Base-by-base conservation (phyloP, 2,113 vertebrate species). In the Galbula dea region DNA sequence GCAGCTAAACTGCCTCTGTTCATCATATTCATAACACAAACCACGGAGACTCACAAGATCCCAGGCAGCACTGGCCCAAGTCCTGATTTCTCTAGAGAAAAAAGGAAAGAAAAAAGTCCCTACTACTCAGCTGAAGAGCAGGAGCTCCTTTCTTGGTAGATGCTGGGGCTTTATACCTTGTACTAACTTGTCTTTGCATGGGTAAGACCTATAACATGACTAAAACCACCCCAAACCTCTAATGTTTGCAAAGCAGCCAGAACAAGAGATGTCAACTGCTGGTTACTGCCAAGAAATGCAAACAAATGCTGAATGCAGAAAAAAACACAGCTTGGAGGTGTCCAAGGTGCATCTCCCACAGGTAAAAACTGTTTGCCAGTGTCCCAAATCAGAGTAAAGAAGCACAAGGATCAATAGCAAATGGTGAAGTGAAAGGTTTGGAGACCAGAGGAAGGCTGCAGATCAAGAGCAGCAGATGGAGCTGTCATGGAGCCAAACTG, bases 31-130 rank as follows among this genome's bases (percentile, higher is more conserved):
- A 17, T 32, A 58, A 55, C 24, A 77, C 7, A 58, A 83, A 29
- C 10, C 3, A 1, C 1, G 2, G 73, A 15, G 6, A 48, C 0
- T 0, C 13, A 5, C 6, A 74, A 66, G 27, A 76, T 39, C 15
- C 23, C 52, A 51, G 8, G 15, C 37, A 96, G 67, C 55, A 69
- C 15, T 32, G 22, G 83, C 27, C 37, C 23, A 85, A 81, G 18
- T 14, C n/a, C 54, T 80, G 32, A 43, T 11, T 65, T 58, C 46
- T 46, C 3, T 30, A 49, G 13, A 12, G 34, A n/a, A 12, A 27
- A 46, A 11, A 21, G 19, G n/a, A 57, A 34, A 36, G 23, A 58
- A 21, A 34, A 58, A 65, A 59, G 15, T 18, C 74, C 8, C n/a
- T 41, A 62, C 51, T 63, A 43, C 15, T 58, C 6, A 2, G 2